phyloP scores from a whole-genome alignment of 2,888 invertebrate genomes.

The Pterobdella sp. region DNA sequence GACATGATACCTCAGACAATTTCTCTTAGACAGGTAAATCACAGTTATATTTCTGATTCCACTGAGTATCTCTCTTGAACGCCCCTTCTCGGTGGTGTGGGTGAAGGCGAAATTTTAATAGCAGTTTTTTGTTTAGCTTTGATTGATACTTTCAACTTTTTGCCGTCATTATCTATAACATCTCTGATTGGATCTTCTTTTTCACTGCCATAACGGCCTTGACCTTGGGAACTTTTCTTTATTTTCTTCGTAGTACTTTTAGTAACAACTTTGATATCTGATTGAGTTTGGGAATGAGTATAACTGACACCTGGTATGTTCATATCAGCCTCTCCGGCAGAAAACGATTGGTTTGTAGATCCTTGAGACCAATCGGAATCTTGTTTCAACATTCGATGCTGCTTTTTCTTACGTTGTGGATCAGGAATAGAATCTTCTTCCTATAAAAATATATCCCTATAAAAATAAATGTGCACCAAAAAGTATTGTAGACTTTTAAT shows the following conservation, averaged over 20 bases:
- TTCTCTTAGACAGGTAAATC: too few species aligned
- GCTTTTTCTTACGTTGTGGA: slow-evolving; percentile 28
- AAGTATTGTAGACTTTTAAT: too few species aligned
- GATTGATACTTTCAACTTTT: slow-evolving; percentile 26
- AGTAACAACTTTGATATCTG: not conserved
- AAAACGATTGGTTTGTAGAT: slow-evolving; percentile 24
- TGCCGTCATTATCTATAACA: slow-evolving; percentile 3
- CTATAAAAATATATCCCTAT: too few species aligned
- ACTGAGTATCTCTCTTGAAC: too few species aligned
- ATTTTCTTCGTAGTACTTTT: not conserved
- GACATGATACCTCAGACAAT: not conserved
- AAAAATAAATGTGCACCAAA: too few species aligned
- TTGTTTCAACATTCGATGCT: slow-evolving; percentile 7
- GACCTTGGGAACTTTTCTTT: not conserved
- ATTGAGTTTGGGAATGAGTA: not conserved
- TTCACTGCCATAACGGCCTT: not conserved
- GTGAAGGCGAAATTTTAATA: slow-evolving; percentile 31
- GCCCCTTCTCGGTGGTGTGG: slow-evolving; percentile 31
- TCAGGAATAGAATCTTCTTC: slow-evolving; percentile 18
- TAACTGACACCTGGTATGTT: slow-evolving; percentile 20
- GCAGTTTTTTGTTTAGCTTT: slow-evolving; percentile 30
- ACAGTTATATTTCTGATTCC: too few species aligned
- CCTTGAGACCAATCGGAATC: slow-evolving; percentile 20
- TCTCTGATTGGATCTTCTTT: slow-evolving; percentile 3
- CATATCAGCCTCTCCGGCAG: slow-evolving; percentile 30